These are phyloP conservation scores for Melieria crassipennis DNA, from an alignment of 2,888 invertebrate species.

Conservation along the genomic window DNA sequence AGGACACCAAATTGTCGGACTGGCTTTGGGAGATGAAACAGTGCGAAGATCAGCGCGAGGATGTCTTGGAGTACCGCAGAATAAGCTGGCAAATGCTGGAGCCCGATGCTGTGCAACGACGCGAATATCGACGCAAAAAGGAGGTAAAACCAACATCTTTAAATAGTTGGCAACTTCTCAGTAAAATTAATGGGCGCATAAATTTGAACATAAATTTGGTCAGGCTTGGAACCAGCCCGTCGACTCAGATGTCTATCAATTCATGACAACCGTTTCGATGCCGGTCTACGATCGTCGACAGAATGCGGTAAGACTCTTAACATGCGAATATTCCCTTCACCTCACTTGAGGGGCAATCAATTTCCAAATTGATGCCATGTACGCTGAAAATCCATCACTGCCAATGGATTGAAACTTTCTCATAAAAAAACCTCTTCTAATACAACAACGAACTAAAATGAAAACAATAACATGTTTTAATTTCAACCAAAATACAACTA, in stretches of 20 bases:
- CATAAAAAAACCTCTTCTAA: conserved; percentile 1
- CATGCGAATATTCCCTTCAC: not conserved
- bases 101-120: conserved; percentile 71
- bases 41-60: conserved; percentile 80
- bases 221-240: conserved; percentile 64
- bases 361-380: no score
- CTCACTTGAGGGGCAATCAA: no score
- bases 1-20: conserved; percentile 91
- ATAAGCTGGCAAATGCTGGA: conserved; percentile 69
- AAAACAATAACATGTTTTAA: conserved; percentile 11
- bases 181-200: not conserved
- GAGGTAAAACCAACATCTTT: conserved; percentile 46
- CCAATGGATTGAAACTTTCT: not conserved
- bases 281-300: conserved; percentile 91
- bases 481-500: conserved; percentile 20
- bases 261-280: conserved; percentile 93
- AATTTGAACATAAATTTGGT: not conserved
- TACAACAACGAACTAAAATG: conserved; percentile 12
- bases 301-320: conserved; percentile 76
- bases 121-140: conserved; percentile 59
- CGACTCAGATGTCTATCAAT: conserved; percentile 73
- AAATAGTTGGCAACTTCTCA: not conserved
- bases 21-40: conserved; percentile 89
- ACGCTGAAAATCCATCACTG: not conserved
- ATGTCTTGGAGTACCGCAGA: conserved; percentile 74